Evolutionary conservation across 2,888 invertebrate genomes (phyloP).

Genomic region (Lochmaea crataegi): DNA sequence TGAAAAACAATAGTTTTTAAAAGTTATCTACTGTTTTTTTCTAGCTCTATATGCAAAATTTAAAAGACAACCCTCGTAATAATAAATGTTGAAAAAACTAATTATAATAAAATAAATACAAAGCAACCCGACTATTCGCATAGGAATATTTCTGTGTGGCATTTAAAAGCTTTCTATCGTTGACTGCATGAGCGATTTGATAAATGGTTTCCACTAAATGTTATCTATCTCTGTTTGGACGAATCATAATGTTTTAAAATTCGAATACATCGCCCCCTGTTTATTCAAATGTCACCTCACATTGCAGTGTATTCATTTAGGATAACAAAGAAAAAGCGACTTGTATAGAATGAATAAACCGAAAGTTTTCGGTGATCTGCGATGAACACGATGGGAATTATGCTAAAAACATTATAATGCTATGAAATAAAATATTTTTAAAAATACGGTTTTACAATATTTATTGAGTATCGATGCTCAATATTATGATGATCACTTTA

Average conservation of each 20-base stretch:
- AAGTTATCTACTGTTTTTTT: too few relatives aligned
- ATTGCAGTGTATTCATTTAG: constrained; percentile 39
- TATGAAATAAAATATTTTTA: neutral
- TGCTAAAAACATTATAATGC: neutral
- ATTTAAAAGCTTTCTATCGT: constrained; percentile 47
- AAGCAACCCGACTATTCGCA: constrained; percentile 24
- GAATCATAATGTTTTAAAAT: constrained; percentile 50
- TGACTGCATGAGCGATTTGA: constrained; percentile 47
- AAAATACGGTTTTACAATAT: too few relatives aligned
- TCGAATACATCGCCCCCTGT: constrained; percentile 43
- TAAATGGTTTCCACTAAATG: constrained; percentile 51
- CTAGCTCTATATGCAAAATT: too few relatives aligned
- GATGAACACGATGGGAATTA: neutral
- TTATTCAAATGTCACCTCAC: constrained; percentile 50
- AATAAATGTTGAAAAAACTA: neutral
- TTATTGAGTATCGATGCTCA: too few relatives aligned
- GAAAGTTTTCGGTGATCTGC: constrained; percentile 1
- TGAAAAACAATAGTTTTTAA: too few relatives aligned
- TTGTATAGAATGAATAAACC: neutral
- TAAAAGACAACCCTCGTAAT: too few relatives aligned
- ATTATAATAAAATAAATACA: neutral
- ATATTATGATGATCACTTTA: too few relatives aligned
- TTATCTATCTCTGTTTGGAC: constrained; percentile 48
- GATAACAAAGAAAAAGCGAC: constrained; percentile 32
- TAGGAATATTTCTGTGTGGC: constrained; percentile 50